Conservation (phyloP, 2,888 invertebrate species). For the Cephonodes hylas region DNA sequence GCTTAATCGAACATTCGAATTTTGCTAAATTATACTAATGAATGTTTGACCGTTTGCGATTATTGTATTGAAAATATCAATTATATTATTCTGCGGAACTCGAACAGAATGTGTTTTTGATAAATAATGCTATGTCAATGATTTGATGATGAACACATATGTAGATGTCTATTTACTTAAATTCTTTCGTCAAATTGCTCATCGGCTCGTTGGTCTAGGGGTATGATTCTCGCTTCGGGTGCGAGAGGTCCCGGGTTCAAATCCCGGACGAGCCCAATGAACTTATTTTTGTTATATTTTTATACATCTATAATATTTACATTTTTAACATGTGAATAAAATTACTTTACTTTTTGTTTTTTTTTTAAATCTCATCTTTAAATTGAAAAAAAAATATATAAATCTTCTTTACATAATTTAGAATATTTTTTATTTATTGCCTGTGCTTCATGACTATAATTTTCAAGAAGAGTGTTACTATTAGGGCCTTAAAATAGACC, state of each 20-base stretch:
- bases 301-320: background rate
- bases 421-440: too few species aligned
- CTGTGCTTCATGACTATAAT: too few species aligned
- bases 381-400: too few species aligned
- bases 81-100: background rate
- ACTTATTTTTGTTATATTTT: conserved; percentile 20
- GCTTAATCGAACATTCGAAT: background rate
- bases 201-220: conserved; percentile 82
- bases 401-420: too few species aligned
- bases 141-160: background rate
- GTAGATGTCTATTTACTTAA: conserved; percentile 25
- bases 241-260: conserved; percentile 82
- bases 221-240: conserved; percentile 83
- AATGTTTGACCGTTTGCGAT: background rate
- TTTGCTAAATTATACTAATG: background rate
- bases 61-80: background rate
- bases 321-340: too few species aligned
- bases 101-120: background rate
- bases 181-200: conserved; percentile 22
- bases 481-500: too few species aligned
- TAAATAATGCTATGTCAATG: background rate
- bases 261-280: conserved; percentile 81
- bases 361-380: too few species aligned
- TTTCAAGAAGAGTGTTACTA: too few species aligned
- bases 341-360: too few species aligned